These are phyloP conservation scores for Pardosa pseudoannulata DNA, from an alignment of 2,888 invertebrate genomes.

Conservation along the genomic window DNA sequence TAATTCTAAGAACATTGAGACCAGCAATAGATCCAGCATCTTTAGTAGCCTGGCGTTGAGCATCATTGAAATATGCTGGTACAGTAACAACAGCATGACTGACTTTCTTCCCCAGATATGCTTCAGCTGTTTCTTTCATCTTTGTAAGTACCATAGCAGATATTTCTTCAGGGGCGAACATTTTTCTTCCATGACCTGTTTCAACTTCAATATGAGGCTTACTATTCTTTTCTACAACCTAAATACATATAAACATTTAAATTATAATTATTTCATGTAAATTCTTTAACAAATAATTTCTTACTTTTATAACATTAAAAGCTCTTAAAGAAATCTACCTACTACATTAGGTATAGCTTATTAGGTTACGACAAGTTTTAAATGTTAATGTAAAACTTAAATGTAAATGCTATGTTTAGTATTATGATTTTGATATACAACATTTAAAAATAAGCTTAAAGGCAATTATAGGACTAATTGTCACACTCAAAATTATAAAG, in stretches of 20 bases:
- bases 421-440: too few species aligned
- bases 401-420: too few species aligned
- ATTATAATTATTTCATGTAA: too few species aligned
- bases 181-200: constrained; percentile 89
- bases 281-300: too few species aligned
- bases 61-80: constrained; percentile 99
- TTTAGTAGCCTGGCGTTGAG: constrained; percentile 98
- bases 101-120: constrained; percentile 95
- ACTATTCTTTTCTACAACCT: constrained; percentile 91
- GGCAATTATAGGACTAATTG: too few species aligned
- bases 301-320: too few species aligned
- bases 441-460: too few species aligned
- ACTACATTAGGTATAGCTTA: too few species aligned
- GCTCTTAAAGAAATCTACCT: too few species aligned
- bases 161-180: constrained; percentile 98
- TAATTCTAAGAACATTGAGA: constrained; percentile 94
- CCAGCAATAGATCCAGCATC: constrained; percentile 98
- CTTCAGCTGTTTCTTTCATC: constrained; percentile 99
- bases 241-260: constrained; percentile 28
- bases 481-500: too few species aligned
- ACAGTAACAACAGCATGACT: constrained; percentile 94
- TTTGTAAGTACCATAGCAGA: constrained; percentile 98
- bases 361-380: too few species aligned
- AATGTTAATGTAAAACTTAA: too few species aligned
- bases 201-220: constrained; percentile 95